Base-by-base conservation (phyloP, 2,888 invertebrate genomes). In the Tanytarsus gracilentus region DNA sequence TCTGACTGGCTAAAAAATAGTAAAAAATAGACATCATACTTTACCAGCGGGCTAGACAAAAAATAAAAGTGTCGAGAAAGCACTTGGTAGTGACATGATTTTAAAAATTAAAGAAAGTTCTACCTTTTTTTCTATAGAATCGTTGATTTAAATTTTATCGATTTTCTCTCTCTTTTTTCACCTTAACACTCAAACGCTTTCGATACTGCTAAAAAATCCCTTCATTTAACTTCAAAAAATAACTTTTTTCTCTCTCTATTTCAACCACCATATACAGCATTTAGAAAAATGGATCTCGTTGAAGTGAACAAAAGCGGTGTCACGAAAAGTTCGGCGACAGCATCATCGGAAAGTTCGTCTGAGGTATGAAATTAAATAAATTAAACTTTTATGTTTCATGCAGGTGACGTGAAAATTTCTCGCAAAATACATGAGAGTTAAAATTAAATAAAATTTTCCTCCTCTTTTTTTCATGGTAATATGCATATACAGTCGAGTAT, bases 401-500 rank as follows among this genome's bases (percentile, higher is more conserved):
- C 44, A 48, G 48, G 48, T 48, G 30, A 56, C 48, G 29, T 50
- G 11, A 27, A 23, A 9, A 18, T 23, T 11, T 48, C 29, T n/a
- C n/a, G n/a, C n/a, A n/a, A n/a, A n/a, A n/a, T n/a, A n/a, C n/a
- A n/a, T n/a, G n/a, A n/a, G n/a, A n/a, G n/a, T n/a, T n/a, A 48
- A 25, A 44, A 25, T 18, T 6, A 27, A 9, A 48, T 27, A 48
- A 14, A 36, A 2, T n/a, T 33, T 55, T 55, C 5, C 21, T 21
- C 7, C n/a, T 48, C 4, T 48, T 23, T 36, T 8, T 21, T 48
- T 48, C 4, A 33, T 60, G n/a, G n/a, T n/a, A n/a, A n/a, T n/a
- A n/a, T n/a, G n/a, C n/a, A n/a, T n/a, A n/a, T n/a, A n/a, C 56
- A 65, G 65, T 62, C 63, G 51, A 64, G 64, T 62, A 40, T 65